Conservation (phyloP, 2,113 vertebrate genomes). For the Arenaria interpres region DNA sequence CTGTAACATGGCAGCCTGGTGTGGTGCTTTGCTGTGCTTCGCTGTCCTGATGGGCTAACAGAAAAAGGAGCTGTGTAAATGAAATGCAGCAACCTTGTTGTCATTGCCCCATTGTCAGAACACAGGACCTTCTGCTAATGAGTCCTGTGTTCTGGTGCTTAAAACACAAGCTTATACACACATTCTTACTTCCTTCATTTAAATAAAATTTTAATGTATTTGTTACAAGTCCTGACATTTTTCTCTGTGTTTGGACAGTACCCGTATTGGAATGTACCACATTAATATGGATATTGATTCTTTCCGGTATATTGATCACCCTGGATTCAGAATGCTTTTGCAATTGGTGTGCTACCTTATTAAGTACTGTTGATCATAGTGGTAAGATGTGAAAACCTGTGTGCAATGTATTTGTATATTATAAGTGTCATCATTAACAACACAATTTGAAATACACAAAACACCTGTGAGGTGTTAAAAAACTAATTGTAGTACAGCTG, state of each 20-base stretch:
- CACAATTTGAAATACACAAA: background rate
- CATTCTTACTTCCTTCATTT: background rate
- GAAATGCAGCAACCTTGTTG: background rate
- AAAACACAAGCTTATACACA: background rate
- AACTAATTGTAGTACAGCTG: background rate
- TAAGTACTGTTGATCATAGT: background rate
- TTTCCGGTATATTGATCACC: background rate
- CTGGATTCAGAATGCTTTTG: background rate
- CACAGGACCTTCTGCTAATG: background rate
- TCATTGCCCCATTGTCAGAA: background rate
- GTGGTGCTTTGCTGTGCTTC: background rate
- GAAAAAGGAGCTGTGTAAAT: background rate
- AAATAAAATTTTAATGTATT: background rate
- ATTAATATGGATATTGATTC: background rate
- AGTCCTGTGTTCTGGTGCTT: background rate
- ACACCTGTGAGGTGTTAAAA: background rate
- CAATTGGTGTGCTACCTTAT: background rate
- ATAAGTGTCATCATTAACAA: background rate
- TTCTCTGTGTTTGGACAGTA: background rate
- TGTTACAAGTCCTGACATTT: background rate
- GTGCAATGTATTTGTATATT: background rate
- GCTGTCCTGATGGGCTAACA: background rate
- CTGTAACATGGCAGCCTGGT: accelerated
- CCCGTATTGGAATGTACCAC: background rate
- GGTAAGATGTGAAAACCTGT: background rate